Conservation (phyloP, 2,113 vertebrate species). For the Limnothrissa miodon region DNA sequence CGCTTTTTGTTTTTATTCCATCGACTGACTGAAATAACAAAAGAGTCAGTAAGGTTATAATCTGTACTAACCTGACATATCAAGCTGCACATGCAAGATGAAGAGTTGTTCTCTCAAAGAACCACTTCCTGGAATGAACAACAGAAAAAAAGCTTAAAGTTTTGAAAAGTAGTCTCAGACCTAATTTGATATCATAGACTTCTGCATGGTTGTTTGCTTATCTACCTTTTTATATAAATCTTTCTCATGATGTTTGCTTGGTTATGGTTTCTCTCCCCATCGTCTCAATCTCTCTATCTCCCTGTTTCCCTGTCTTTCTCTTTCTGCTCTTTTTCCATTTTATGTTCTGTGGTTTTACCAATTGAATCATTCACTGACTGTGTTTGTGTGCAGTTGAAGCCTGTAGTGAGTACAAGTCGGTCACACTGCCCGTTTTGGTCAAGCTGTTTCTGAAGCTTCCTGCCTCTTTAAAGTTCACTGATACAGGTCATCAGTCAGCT, state of each 20-base stretch:
- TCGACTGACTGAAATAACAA: not conserved
- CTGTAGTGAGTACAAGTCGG: not conserved
- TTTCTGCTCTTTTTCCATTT: not conserved
- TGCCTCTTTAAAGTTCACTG: not conserved
- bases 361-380: constrained; percentile 22
- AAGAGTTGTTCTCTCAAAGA: not conserved
- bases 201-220: no score
- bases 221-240: not conserved
- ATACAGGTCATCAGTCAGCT: not conserved
- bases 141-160: not conserved
- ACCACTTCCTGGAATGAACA: not conserved
- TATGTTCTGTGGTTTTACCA: not conserved
- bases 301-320: constrained; percentile 3
- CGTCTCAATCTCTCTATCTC: not conserved
- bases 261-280: not conserved
- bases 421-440: not conserved
- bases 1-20: not conserved
- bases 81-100: no score
- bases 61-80: not conserved
- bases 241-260: not conserved
- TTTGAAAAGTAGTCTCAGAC: no score
- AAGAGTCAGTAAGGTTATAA: not conserved
- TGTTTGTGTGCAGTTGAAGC: not conserved
- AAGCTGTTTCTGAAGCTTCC: not conserved
- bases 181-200: no score